Evolutionary conservation across 2,113 vertebrate species (phyloP).

Genomic region (Heteronetta atricapilla): DNA sequence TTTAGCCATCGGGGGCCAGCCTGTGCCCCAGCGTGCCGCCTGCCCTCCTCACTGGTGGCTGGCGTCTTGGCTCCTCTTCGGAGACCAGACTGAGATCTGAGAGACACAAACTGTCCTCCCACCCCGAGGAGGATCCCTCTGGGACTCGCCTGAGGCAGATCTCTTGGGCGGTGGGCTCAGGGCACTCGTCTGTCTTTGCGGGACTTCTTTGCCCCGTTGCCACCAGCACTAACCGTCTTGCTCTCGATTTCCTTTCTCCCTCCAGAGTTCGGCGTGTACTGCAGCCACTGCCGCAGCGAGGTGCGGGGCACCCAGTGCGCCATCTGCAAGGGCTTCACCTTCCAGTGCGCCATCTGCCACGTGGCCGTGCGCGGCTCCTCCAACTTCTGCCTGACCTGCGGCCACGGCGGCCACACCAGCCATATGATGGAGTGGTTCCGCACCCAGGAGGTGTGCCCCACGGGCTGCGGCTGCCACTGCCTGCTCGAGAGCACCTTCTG

Average conservation of each 20-base stretch:
- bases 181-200: not conserved
- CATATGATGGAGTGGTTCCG: slow-evolving; percentile 99
- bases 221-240: not conserved
- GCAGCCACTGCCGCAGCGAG: slow-evolving; percentile 95
- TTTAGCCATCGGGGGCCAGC: not conserved
- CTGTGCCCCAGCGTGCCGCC: rapidly evolving
- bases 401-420: slow-evolving; percentile 93
- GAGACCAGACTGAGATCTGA: not conserved
- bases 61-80: rapidly evolving
- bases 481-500: slow-evolving; percentile 94
- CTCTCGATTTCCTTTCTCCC: not conserved
- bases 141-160: not conserved
- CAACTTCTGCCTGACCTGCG: slow-evolving; percentile 97
- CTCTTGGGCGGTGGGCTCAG: rapidly evolving
- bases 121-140: not conserved
- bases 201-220: rapidly evolving
- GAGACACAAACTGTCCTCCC: rapidly evolving
- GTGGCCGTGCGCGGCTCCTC: slow-evolving; percentile 95
- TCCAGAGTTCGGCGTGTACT: slow-evolving; percentile 94
- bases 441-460: slow-evolving; percentile 93
- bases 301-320: slow-evolving; percentile 92
- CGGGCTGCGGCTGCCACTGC: slow-evolving; percentile 95
- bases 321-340: slow-evolving; percentile 93
- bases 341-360: slow-evolving; percentile 97
- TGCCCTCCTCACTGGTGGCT: rapidly evolving